phyloP scores from a whole-genome alignment of 1,140 invertebrate genomes.

The Ooceraea biroi region DNA sequence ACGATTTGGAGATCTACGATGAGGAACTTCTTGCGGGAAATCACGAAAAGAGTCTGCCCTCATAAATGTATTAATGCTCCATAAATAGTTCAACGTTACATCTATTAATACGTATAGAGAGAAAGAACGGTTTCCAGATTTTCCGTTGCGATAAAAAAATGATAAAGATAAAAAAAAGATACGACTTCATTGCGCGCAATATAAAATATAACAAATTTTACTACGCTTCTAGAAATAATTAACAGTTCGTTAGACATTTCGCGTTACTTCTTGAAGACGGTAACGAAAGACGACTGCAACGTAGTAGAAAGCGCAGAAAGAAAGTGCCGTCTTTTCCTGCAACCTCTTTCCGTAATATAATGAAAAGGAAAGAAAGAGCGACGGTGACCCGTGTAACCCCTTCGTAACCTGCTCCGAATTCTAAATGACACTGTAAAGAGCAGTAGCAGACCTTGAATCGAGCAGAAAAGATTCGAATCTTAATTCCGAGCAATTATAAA shows the following conservation, averaged over 20 bases:
- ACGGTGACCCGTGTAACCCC: background rate
- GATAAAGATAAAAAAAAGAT: background rate
- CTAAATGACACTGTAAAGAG: background rate
- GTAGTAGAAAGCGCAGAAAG: background rate
- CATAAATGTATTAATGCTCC: no score
- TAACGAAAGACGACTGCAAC: background rate
- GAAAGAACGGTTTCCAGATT: background rate
- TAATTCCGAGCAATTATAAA: background rate
- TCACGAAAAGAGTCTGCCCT: no score
- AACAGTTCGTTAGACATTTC: slow-evolving; percentile 11
- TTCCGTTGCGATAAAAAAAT: background rate
- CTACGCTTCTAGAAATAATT: slow-evolving; percentile 21
- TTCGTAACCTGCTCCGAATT: background rate
- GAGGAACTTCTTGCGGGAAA: background rate
- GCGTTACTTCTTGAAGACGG: background rate
- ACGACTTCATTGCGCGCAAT: background rate
- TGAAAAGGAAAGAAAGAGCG: background rate
- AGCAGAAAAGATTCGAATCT: background rate
- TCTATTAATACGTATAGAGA: no score
- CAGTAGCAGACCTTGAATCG: no score
- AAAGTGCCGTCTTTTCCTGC: background rate
- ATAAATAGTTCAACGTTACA: no score
- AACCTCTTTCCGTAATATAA: slow-evolving; percentile 12
- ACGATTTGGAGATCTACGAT: background rate
- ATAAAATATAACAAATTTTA: slow-evolving; percentile 27